Conservation (phyloP, 2,888 invertebrate species). For the Cerastis leucographa region DNA sequence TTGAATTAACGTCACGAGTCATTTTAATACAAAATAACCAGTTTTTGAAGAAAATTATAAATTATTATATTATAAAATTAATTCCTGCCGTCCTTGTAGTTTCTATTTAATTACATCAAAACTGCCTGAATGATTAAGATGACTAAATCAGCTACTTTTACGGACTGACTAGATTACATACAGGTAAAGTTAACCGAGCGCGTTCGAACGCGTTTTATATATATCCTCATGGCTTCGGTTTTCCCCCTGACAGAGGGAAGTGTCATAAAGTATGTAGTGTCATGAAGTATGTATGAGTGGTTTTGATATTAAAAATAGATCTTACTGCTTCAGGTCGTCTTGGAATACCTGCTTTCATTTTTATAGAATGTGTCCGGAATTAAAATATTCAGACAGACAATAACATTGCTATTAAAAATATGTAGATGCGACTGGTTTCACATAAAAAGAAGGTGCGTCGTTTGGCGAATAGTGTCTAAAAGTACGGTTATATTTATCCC, state of each 20-base stretch:
- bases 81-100: constrained; percentile 1
- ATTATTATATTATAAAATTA: not conserved
- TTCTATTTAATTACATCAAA: constrained; percentile 31
- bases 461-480: constrained; percentile 3
- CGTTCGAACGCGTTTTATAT: not conserved
- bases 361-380: not conserved
- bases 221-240: constrained; percentile 20
- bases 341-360: not conserved
- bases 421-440: not conserved
- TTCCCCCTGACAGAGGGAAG: constrained; percentile 23
- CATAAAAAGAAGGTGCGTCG: constrained; percentile 2
- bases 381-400: not conserved
- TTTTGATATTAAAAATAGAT: constrained; percentile 2
- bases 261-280: not conserved
- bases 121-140: not conserved
- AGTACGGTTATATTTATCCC: not conserved
- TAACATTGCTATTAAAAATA: not conserved
- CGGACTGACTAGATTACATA: constrained; percentile 7
- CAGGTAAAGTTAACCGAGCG: not conserved
- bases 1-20: too few species aligned
- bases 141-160: constrained; percentile 14
- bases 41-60: too few species aligned
- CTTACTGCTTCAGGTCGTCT: not conserved
- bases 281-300: not conserved
- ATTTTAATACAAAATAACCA: too few species aligned